Evolutionary conservation across 2,113 vertebrate genomes (phyloP).

Genomic region (Coreoperca whiteheadi): DNA sequence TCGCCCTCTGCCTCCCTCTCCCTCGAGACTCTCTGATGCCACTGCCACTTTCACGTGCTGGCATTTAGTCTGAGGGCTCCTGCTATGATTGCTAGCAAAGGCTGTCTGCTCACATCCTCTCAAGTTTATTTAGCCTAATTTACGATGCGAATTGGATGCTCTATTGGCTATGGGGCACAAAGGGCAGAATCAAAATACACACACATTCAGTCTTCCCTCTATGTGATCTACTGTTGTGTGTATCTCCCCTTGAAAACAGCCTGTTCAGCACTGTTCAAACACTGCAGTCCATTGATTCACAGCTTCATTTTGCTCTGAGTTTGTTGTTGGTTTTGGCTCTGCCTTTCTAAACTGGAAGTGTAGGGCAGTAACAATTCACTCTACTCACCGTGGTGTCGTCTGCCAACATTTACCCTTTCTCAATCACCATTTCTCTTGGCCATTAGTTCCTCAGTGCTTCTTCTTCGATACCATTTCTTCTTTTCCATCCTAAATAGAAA

Average conservation of each 20-base stretch:
- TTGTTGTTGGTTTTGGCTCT: slow-evolving; percentile 59
- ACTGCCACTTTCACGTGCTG: slow-evolving; percentile 52
- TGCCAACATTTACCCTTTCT: slow-evolving; percentile 41
- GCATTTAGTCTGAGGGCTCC: slow-evolving; percentile 54
- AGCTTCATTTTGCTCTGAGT: slow-evolving; percentile 48
- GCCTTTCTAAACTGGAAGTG: slow-evolving; percentile 49
- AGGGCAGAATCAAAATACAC: slow-evolving; percentile 33
- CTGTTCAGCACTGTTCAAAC: slow-evolving; percentile 64
- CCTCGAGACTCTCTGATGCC: slow-evolving; percentile 36
- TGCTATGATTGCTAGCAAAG: slow-evolving; percentile 32
- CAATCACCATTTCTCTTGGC: slow-evolving; percentile 34
- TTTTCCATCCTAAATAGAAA: slow-evolving; percentile 31
- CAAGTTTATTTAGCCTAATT: slow-evolving; percentile 67
- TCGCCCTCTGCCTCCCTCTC: slow-evolving; percentile 46
- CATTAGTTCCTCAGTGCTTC: not conserved
- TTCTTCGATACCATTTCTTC: slow-evolving; percentile 2
- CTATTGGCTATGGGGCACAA: slow-evolving; percentile 23
- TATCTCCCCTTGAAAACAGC: slow-evolving; percentile 62
- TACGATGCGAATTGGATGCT: slow-evolving; percentile 39
- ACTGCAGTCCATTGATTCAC: slow-evolving; percentile 66
- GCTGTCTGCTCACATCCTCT: slow-evolving; percentile 41
- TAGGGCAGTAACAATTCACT: slow-evolving; percentile 37
- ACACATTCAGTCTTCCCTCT: not conserved
- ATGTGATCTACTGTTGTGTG: slow-evolving; percentile 41
- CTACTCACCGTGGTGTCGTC: slow-evolving; percentile 16